Base-by-base conservation (phyloP, 2,888 invertebrate genomes). In the Hartigia nigra region DNA sequence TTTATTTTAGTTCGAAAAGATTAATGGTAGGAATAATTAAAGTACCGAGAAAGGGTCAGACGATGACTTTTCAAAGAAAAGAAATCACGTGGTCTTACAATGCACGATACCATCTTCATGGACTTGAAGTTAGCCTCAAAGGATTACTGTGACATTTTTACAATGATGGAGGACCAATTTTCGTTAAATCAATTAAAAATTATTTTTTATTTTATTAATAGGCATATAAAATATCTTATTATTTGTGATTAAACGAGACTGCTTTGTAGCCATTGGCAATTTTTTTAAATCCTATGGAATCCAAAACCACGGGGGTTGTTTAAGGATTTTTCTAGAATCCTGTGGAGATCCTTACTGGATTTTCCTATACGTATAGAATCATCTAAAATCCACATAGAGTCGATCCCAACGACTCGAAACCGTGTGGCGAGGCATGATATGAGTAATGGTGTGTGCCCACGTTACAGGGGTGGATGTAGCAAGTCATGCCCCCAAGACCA, bases 391-490 rank as follows among this genome's bases (percentile, higher is more conserved):
- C 72, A 32, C 72, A 72, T 31, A 34, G 72, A 72, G 72, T 72
- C 72, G 34, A 12, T 31, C 32, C 32, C 72, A 32, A 72, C 72
- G 31, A 31, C 32, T 74, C 74, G 76, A 76, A 74, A 70, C 78
- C 88, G 89, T 86, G 87, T 89, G 90, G 88, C 88, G 87, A 90
- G 90, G 88, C 88, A 86, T 88, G 90, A 90, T 91, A 91, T 91
- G 91, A 91, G 91, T 91, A 91, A 91, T 91, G 91, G 91, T 91
- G 91, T 90, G 91, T 90, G 91, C 88, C 87, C 86, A 86, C 86
- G 86, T 88, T 88, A 83, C 84, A 88, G 88, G 88, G 90, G 88
- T 88, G 85, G 87, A 87, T 90, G 82, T 87, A 81, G 88, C 91
- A 87, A 91, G 91, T 91, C 91, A 91, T 86, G 88, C 87, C 88